Evolutionary conservation across 2,888 invertebrate species (phyloP).

Genomic region (Pollenia griseotomentosa): DNA sequence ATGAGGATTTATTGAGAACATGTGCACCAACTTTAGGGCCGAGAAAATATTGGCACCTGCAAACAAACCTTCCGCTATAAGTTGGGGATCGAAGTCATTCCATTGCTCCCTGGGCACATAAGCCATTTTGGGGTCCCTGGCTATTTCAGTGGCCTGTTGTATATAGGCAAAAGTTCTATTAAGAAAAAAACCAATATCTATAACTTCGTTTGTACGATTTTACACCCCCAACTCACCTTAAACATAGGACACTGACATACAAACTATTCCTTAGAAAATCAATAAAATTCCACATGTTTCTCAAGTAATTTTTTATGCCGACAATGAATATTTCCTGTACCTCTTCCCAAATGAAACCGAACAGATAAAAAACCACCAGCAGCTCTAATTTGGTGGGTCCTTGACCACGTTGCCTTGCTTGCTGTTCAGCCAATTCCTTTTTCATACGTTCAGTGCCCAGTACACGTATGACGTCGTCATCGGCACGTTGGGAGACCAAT

Average conservation of each 20-base stretch:
- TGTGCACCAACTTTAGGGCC: constrained; percentile 94
- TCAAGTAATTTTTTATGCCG: constrained; percentile 93
- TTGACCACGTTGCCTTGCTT: constrained; percentile 91
- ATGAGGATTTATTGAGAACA: constrained; percentile 97
- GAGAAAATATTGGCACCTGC: constrained; percentile 98
- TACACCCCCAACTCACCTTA: constrained; percentile 83
- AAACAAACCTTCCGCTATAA: constrained; percentile 96
- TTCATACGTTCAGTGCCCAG: constrained; percentile 90
- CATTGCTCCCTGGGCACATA: constrained; percentile 93
- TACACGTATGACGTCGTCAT: constrained; percentile 89
- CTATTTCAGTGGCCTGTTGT: constrained; percentile 90
- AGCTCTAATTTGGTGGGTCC: constrained; percentile 93
- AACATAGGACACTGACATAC: constrained; percentile 90
- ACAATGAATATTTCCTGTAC: constrained; percentile 94
- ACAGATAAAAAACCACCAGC: constrained; percentile 92
- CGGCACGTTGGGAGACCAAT: constrained; percentile 95
- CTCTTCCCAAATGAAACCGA: constrained; percentile 96
- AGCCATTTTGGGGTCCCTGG: constrained; percentile 88
- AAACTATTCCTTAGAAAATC: constrained; percentile 96
- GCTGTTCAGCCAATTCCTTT: constrained; percentile 86
- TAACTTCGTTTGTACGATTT: neutral
- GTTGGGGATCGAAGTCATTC: constrained; percentile 96
- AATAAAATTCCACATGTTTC: constrained; percentile 98
- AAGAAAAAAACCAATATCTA: neutral
- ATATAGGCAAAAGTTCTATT: constrained; percentile 88